Conservation (phyloP, 2,888 invertebrate genomes). For the Hydrotaea diabolus region DNA sequence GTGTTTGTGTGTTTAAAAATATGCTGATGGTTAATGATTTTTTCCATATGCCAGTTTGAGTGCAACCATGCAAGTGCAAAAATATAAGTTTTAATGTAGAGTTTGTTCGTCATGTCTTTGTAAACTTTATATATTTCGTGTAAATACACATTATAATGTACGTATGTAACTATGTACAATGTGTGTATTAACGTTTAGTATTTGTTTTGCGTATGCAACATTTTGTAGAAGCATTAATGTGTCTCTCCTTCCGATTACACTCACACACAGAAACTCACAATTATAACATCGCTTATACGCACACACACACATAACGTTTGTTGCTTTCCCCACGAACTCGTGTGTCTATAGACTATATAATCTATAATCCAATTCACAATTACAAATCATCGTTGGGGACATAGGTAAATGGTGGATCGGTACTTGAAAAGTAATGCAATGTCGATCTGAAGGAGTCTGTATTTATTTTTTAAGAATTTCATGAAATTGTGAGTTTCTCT, state of each 20-base stretch:
- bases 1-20: conserved; percentile 28
- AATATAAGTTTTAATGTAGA: conserved; percentile 45
- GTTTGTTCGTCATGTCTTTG: conserved; percentile 55
- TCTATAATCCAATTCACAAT: background rate
- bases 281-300: too few species aligned
- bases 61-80: background rate
- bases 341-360: conserved; percentile 9
- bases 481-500: too few species aligned
- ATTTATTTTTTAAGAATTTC: too few species aligned
- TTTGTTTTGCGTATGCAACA: conserved; percentile 53
- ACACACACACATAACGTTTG: conserved; percentile 3
- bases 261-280: background rate
- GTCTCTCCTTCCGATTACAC: background rate
- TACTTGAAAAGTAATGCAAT: too few species aligned
- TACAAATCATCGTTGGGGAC: too few species aligned
- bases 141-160: background rate
- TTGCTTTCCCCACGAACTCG: background rate
- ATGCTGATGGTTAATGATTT: conserved; percentile 51
- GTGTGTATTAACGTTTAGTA: conserved; percentile 42
- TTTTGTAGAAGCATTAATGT: conserved; percentile 15
- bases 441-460: too few species aligned
- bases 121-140: conserved; percentile 42
- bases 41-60: background rate
- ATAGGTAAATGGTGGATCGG: too few species aligned
- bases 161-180: background rate